Conservation (phyloP, 2,113 vertebrate species). For the Otolemur garnettii region DNA sequence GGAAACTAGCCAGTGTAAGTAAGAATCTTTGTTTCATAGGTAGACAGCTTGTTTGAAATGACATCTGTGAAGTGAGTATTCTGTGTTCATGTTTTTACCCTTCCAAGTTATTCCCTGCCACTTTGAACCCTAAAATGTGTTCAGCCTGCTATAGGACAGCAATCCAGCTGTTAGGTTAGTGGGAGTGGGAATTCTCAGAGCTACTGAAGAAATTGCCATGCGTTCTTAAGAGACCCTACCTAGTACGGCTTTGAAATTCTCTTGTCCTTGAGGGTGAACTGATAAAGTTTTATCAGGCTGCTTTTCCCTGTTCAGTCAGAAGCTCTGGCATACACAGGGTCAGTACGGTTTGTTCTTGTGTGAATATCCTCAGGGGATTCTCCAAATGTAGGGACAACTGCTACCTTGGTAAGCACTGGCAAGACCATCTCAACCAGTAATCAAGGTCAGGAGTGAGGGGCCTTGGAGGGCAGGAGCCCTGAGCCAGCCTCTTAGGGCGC, state of each 20-base stretch:
- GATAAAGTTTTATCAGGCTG: neutral
- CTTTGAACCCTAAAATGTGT: neutral
- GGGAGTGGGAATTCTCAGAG: neutral
- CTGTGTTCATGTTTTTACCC: neutral
- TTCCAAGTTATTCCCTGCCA: neutral
- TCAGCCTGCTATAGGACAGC: neutral
- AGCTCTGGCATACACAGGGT: neutral
- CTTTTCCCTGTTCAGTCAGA: neutral
- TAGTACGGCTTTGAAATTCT: neutral
- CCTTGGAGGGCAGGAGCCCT: neutral
- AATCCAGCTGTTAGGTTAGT: neutral
- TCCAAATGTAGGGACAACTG: neutral
- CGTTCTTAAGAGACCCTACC: neutral
- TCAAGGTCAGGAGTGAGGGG: neutral
- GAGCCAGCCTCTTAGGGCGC: neutral
- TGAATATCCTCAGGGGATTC: neutral
- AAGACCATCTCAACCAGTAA: neutral
- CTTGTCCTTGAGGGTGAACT: neutral
- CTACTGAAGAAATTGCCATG: neutral
- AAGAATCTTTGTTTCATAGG: neutral
- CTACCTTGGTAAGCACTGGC: neutral
- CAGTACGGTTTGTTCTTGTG: neutral
- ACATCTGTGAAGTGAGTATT: neutral
- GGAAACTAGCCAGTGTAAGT: neutral
- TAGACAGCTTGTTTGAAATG: neutral